Evolutionary conservation across 2,797 vertebrate species (phyloP).

Genomic region (Hydrophis major): DNA sequence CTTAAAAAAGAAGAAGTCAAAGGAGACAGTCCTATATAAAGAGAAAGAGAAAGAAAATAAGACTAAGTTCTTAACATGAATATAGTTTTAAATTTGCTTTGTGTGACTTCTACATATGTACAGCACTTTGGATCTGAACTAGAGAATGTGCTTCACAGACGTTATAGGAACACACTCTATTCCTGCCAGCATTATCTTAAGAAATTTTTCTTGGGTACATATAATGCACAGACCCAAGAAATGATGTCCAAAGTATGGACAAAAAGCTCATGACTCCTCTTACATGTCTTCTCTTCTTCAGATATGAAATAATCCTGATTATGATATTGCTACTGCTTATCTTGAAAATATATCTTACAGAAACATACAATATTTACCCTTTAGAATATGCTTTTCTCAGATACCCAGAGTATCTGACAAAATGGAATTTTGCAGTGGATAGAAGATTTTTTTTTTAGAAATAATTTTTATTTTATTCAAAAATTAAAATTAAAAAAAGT

Average conservation of each 20-base stretch:
- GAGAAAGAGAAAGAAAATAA: background rate
- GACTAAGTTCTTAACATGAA: background rate
- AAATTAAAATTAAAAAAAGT: too few species aligned
- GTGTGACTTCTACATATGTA: background rate
- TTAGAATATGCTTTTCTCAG: background rate
- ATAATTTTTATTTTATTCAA: background rate
- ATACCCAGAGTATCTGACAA: background rate
- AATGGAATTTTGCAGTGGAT: background rate
- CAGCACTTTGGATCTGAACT: background rate
- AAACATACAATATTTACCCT: background rate
- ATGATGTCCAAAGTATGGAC: background rate
- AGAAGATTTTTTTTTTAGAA: background rate
- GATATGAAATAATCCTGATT: background rate
- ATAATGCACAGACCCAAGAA: background rate
- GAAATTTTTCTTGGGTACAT: background rate
- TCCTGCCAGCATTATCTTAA: background rate
- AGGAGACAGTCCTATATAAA: background rate
- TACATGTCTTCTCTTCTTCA: background rate
- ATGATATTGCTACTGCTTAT: background rate
- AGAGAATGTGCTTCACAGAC: background rate
- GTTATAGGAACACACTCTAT: background rate
- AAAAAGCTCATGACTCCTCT: background rate
- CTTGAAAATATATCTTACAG: background rate
- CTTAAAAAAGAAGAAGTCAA: background rate
- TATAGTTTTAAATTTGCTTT: background rate